Conservation (phyloP, 2,888 invertebrate genomes). For the Camponotus fellah region DNA sequence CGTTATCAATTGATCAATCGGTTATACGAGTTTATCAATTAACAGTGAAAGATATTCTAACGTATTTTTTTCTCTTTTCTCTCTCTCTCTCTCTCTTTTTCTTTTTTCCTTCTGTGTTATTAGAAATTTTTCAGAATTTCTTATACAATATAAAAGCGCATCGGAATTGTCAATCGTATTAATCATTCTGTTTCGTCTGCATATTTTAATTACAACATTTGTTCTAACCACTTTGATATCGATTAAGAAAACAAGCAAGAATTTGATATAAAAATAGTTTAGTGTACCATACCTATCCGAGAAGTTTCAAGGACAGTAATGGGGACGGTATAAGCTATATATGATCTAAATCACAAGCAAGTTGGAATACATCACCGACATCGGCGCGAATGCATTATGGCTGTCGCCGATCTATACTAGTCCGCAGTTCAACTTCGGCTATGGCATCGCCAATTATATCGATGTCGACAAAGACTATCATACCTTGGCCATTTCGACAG, state of each 20-base stretch:
- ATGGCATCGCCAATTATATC: constrained; percentile 89
- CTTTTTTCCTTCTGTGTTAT: no score
- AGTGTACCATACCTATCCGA: constrained; percentile 95
- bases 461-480: constrained; percentile 88
- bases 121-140: neutral
- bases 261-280: constrained; percentile 94
- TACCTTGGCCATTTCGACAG: constrained; percentile 87
- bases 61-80: no score
- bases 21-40: neutral
- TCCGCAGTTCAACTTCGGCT: constrained; percentile 90
- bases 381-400: constrained; percentile 90
- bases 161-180: constrained; percentile 74
- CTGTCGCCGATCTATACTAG: constrained; percentile 91
- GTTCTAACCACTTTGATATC: neutral
- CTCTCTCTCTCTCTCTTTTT: no score
- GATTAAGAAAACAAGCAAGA: constrained; percentile 73
- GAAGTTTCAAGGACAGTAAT: constrained; percentile 94
- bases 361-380: constrained; percentile 87
- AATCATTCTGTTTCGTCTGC: neutral
- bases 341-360: constrained; percentile 82
- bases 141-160: neutral
- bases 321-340: constrained; percentile 82
- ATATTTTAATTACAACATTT: neutral
- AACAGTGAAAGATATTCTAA: neutral
- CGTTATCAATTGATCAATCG: constrained; percentile 2